Percentiles rank a stretch among this genome's conserved stretches.
These are phyloP conservation scores for Myripristis murdjan DNA, from an alignment of 2,797 vertebrate species.

Conservation along the genomic window DNA sequence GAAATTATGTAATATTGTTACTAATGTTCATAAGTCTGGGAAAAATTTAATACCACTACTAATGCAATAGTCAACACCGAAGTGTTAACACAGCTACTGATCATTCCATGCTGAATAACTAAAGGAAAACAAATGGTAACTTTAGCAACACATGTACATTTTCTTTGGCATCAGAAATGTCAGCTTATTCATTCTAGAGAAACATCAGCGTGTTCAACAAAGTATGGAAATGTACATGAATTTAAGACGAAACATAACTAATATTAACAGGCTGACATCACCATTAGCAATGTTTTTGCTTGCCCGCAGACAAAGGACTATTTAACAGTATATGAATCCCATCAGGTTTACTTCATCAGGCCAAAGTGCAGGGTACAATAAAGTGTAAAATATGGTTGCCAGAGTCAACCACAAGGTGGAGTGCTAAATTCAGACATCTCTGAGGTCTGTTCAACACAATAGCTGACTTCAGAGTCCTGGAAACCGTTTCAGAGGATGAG, in stretches of 20 bases:
- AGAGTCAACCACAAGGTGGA: slow-evolving; percentile 61
- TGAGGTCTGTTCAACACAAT: not conserved
- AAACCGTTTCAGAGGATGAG: not conserved
- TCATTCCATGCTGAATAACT: not conserved
- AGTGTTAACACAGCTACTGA: not conserved
- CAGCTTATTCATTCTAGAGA: not conserved
- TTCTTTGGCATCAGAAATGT: slow-evolving; percentile 18
- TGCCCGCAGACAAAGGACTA: too few relatives aligned
- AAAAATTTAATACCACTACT: too few relatives aligned
- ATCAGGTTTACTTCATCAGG: not conserved
- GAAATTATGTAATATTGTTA: too few relatives aligned
- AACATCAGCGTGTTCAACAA: not conserved
- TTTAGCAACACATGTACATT: not conserved
- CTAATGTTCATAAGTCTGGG: too few relatives aligned
- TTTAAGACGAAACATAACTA: too few relatives aligned
- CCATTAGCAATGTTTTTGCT: too few relatives aligned
- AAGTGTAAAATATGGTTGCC: not conserved
- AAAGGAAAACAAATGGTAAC: not conserved
- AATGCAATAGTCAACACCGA: not conserved
- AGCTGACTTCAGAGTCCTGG: too few relatives aligned
- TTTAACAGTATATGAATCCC: too few relatives aligned
- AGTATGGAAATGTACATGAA: too few relatives aligned
- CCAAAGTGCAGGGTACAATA: not conserved
- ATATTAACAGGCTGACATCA: too few relatives aligned
- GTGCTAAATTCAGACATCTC: slow-evolving; percentile 38